Evolutionary conservation across 1,140 invertebrate genomes (phyloP), one percentile per base, ranked within the genome.

Genomic region (Cotesia chilonis): DNA sequence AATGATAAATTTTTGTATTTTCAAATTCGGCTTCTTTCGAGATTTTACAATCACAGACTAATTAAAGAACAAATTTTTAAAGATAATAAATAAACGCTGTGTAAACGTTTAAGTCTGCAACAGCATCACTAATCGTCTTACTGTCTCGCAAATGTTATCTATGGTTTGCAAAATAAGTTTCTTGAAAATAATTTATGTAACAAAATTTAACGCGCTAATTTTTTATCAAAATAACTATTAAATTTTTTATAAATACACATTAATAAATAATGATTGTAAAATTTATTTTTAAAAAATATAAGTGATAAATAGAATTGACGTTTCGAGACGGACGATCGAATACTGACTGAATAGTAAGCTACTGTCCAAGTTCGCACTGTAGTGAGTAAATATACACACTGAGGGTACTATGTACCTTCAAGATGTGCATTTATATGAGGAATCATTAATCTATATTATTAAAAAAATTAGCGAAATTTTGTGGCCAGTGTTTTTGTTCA

Each of bases 251-350:
- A 7, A 6, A 14, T 57, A 17, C 9, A 57, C 3, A 61, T 4
- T 61, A 28, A 20, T 9, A 35, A 9, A 20, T 5, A 6, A 20
- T 61, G 0, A 61, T 5, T 17, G 17, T 61, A 61, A 6, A 37
- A 0, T 35, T 28, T 61, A 28, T 61, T 20, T 59, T 59, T 59
- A 20, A 4, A 61, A 37, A 4, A 17, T 12, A 47, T 3, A 7
- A 61, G 41, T 14, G 37, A 10, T 0, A 10, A n/a, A 37, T 35
- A 61, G 47, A 57, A 65, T 57, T 60, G 69, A 74, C 51, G 64
- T 36, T 36, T 36, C 57, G 28, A 61, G 54, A 41, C 61, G 17
- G 55, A 68, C 69, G 69, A 71, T 74, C 73, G 64, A 68, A 57
- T 28, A 17, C 68, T 61, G 47, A 71, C 73, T 74, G 73, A 70